Evolutionary conservation across 2,888 invertebrate species (phyloP).

Genomic region (Lordiphosa andalusiaca): DNA sequence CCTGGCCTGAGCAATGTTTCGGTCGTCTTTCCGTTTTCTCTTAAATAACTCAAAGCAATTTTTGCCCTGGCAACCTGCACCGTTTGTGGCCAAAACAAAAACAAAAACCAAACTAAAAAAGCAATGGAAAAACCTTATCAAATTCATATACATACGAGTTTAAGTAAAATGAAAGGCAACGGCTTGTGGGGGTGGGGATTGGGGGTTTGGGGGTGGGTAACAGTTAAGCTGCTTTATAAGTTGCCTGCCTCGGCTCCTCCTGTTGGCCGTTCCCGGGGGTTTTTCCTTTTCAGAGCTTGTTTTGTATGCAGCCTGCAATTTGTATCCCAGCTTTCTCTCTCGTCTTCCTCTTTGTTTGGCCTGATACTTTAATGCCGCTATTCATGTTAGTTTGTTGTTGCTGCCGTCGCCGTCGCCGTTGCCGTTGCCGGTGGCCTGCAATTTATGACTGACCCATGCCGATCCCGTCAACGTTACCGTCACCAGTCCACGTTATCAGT

Average conservation of each 20-base stretch:
- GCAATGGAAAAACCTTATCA: conserved; percentile 54
- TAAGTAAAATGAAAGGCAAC: conserved; percentile 14
- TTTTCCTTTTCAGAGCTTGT: conserved; percentile 26
- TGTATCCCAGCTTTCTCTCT: conserved; percentile 38
- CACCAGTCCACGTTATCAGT: conserved; percentile 29
- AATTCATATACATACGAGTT: conserved; percentile 42
- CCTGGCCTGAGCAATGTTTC: conserved; percentile 43
- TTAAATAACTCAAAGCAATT: conserved; percentile 56
- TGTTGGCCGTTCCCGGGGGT: neutral
- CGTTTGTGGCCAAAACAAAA: conserved; percentile 3
- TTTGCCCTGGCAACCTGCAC: conserved; percentile 21
- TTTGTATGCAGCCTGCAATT: conserved; percentile 62
- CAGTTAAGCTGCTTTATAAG: conserved; percentile 42
- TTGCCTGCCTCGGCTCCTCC: neutral
- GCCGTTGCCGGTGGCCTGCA: conserved; percentile 27
- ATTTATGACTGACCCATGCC: conserved; percentile 54
- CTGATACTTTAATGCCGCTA: conserved; percentile 68
- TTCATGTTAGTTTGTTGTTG: conserved; percentile 48
- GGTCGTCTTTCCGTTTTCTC: conserved; percentile 15
- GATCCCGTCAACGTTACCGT: conserved; percentile 19
- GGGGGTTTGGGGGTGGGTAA: conserved; percentile 1
- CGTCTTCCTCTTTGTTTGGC: conserved; percentile 15
- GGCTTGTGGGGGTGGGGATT: neutral
- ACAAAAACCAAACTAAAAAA: neutral
- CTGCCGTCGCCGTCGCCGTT: conserved; percentile 5